A percentile compares a stretch with the other conserved stretches of the same genome.
phyloP scores from a whole-genome alignment of 2,113 vertebrate genomes.

The Hiodon tergisus region DNA sequence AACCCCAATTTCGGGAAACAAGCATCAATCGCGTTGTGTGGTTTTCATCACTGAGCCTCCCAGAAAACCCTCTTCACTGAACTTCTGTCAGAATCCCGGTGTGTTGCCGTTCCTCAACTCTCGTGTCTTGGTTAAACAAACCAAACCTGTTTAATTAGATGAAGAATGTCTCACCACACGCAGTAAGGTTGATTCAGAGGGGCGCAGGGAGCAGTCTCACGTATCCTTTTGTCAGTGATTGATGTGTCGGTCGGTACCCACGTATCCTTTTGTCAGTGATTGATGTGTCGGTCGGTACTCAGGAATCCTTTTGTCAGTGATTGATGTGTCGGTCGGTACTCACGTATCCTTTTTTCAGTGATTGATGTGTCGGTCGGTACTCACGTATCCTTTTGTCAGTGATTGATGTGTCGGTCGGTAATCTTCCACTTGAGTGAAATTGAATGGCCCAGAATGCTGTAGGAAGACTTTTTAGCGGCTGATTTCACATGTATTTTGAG shows the following conservation, averaged over 20 bases:
- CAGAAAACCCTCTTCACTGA: constrained; percentile 16
- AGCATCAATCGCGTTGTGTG: constrained; percentile 34
- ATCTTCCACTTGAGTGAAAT: neutral
- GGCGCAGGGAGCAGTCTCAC: neutral
- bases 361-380: too few species aligned
- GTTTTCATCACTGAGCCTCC: constrained; percentile 30
- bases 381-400: too few species aligned
- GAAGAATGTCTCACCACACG: neutral
- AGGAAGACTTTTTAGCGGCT: neutral
- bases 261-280: too few species aligned
- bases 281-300: too few species aligned
- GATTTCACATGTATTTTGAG: neutral
- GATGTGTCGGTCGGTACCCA: neutral
- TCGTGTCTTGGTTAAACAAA: constrained; percentile 26
- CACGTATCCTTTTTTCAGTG: too few species aligned
- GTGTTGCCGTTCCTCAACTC: neutral
- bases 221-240: constrained; percentile 1
- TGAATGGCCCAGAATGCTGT: neutral
- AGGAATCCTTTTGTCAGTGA: too few species aligned
- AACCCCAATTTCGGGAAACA: constrained; percentile 41
- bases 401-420: neutral
- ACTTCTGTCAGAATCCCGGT: constrained; percentile 7
- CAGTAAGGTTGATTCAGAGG: constrained; percentile 2
- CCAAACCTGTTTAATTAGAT: neutral
- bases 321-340: too few species aligned